phyloP scores from a whole-genome alignment of 2,113 vertebrate genomes.

The Cinclus cinclus region DNA sequence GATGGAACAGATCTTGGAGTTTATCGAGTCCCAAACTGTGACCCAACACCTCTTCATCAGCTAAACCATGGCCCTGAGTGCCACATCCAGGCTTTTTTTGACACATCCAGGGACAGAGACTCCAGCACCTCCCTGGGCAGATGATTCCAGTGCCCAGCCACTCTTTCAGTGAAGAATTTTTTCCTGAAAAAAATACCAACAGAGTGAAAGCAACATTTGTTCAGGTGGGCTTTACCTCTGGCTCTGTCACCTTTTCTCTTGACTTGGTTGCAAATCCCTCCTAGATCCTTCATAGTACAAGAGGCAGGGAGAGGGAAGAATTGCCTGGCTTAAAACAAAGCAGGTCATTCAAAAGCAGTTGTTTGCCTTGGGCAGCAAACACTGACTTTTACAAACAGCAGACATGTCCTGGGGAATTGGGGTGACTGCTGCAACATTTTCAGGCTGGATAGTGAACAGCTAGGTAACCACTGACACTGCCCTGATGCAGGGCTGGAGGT shows the following conservation, averaged over 20 bases:
- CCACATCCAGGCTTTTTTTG: background rate
- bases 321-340: background rate
- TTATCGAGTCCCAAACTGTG: too few species aligned
- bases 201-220: background rate
- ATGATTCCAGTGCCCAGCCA: background rate
- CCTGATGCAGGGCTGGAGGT: background rate
- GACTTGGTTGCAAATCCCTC: background rate
- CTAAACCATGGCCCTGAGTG: background rate
- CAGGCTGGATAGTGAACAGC: background rate
- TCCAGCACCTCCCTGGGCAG: too few species aligned
- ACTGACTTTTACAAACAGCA: slow-evolving; percentile 23
- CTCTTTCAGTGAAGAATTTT: background rate
- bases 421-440: background rate
- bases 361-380: background rate
- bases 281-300: background rate
- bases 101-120: accelerated
- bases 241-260: background rate
- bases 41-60: background rate
- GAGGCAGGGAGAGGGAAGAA: background rate
- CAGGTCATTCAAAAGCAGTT: background rate
- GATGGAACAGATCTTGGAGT: too few species aligned
- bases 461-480: slow-evolving; percentile 6
- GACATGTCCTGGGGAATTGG: background rate
- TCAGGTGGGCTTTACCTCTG: background rate
- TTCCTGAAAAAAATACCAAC: background rate